Percentiles rank a stretch among this genome's conserved stretches.
Conservation (phyloP, 2,797 vertebrate genomes). For the Mallotus villosus region DNA sequence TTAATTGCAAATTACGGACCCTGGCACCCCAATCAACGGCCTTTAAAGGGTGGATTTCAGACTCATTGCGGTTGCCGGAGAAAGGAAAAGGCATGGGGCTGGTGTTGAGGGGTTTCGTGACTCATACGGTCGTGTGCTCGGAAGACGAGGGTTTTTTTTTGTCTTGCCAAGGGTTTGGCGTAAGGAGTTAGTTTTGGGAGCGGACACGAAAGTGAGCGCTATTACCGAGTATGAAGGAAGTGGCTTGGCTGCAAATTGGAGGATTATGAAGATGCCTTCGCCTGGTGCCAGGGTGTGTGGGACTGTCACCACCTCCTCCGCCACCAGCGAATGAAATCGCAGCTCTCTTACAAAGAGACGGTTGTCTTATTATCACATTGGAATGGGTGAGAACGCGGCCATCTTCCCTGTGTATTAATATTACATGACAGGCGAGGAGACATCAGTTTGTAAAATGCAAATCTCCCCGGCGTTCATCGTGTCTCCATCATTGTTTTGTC, state of each 20-base stretch:
- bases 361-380: slow-evolving; percentile 67
- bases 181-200: slow-evolving; percentile 42
- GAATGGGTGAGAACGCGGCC: slow-evolving; percentile 55
- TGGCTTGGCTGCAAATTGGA: slow-evolving; percentile 55
- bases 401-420: slow-evolving; percentile 68
- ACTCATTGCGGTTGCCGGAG: slow-evolving; percentile 72
- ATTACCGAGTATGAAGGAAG: slow-evolving; percentile 43
- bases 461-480: slow-evolving; percentile 65
- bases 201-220: slow-evolving; percentile 48
- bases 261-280: slow-evolving; percentile 57
- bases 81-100: slow-evolving; percentile 64
- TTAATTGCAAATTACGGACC: slow-evolving; percentile 86
- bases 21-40: slow-evolving; percentile 78
- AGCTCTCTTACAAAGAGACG: slow-evolving; percentile 40
- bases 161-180: slow-evolving; percentile 28
- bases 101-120: slow-evolving; percentile 48
- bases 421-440: slow-evolving; percentile 75
- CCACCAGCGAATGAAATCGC: slow-evolving; percentile 40
- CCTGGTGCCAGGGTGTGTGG: slow-evolving; percentile 34
- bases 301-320: slow-evolving; percentile 39
- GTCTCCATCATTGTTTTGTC: slow-evolving; percentile 77
- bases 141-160: slow-evolving; percentile 30
- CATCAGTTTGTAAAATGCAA: slow-evolving; percentile 78
- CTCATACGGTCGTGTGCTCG: slow-evolving; percentile 50
- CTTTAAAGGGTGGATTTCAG: slow-evolving; percentile 78